Evolutionary conservation across 2,888 invertebrate species (phyloP), one percentile per base, ranked within the genome.

Genomic region (Platycheirus albimanus): DNA sequence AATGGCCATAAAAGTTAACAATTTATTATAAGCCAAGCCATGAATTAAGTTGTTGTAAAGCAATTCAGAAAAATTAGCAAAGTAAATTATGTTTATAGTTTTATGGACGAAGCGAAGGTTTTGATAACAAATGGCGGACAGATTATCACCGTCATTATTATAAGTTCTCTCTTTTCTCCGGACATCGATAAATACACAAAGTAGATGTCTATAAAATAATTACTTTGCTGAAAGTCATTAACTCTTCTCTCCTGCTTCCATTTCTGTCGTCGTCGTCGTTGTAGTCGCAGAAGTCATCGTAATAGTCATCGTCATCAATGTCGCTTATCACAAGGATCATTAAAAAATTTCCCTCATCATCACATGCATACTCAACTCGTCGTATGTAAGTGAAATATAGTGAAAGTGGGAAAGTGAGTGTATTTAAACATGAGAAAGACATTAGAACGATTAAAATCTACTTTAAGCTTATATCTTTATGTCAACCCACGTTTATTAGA

Each of bases 381-480:
- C 11, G 6, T 24, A 4, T 19, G 38, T 20, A 3, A 47, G 24
- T 11, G 13, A 28, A 38, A 7, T 17, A 7, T 8, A 56, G 74
- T 58, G 72, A 78, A 78, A 78, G 78, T 77, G 63, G 43, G 61
- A 41, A 45, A 61, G 43, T 58, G 11, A 38, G 10, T 20, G 36
- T 19, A 19, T 10, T 10, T 17, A 15, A 17, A 28, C 58, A 67
- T 20, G 52, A 67, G 69, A 45, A 71, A 58, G 56, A 69, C 78
- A 74, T 78, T 78, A 83, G 64, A 61, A 74, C 74, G 83, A 83
- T 83, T 78, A 83, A 78, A 77, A 83, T 83, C 83, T 56, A 43
- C 81, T 72, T 54, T 20, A 28, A 70, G 45, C 49, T 49, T 19
- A 28, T 33, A 11, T 17, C 41, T n/a, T 24, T 56, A 19, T 56